These are phyloP conservation scores for Drosophila kuntzei DNA, from an alignment of 2,888 invertebrate genomes.

Conservation along the genomic window DNA sequence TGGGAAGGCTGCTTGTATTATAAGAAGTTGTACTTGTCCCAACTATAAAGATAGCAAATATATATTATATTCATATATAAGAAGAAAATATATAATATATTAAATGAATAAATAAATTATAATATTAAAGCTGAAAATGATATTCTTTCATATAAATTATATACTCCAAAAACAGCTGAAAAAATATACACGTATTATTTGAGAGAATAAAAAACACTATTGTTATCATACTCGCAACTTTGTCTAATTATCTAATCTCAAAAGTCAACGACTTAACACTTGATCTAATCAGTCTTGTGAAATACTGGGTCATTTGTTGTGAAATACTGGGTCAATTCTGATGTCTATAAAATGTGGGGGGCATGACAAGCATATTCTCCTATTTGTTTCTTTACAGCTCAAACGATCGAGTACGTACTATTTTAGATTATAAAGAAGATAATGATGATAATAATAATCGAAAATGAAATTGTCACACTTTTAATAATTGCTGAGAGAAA, in stretches of 20 bases:
- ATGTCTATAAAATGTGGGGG: background rate
- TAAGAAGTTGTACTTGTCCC: constrained; percentile 47
- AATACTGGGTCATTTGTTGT: constrained; percentile 18
- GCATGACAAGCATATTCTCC: constrained; percentile 24
- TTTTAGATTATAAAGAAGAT: constrained; percentile 1
- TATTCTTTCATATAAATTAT: too few relatives aligned
- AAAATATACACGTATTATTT: too few relatives aligned
- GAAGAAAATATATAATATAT: too few relatives aligned
- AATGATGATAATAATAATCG: background rate
- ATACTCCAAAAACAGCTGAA: background rate
- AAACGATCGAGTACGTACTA: background rate
- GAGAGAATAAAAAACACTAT: too few relatives aligned
- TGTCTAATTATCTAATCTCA: constrained; percentile 4
- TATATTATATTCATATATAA: background rate
- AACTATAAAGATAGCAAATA: background rate
- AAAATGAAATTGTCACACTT: background rate
- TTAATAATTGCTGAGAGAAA: too few relatives aligned
- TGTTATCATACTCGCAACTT: background rate
- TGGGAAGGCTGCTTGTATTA: constrained; percentile 84
- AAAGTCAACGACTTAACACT: constrained; percentile 30
- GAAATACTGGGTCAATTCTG: constrained; percentile 19
- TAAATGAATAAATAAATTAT: background rate
- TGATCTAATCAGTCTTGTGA: constrained; percentile 34
- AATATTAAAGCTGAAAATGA: background rate
- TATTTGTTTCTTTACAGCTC: background rate